A percentile compares a stretch with the other conserved stretches of the same genome.
Conservation (phyloP, 2,113 vertebrate species). For the Anhinga rufa region DNA sequence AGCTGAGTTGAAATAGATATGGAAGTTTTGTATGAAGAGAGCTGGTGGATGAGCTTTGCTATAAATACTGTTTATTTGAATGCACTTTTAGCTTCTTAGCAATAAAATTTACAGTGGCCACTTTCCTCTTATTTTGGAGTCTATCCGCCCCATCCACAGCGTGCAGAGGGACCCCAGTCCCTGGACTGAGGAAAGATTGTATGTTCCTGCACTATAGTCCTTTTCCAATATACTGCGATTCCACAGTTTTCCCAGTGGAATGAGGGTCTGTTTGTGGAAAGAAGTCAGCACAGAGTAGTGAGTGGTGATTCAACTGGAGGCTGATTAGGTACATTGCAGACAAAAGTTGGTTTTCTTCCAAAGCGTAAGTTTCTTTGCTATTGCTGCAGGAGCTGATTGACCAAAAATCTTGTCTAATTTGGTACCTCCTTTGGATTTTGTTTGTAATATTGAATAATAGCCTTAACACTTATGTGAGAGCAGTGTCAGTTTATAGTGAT, state of each 20-base stretch:
- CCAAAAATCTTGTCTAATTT: neutral
- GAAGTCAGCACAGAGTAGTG: neutral
- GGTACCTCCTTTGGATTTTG: neutral
- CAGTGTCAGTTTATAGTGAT: neutral
- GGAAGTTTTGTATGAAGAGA: neutral
- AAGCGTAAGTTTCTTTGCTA: neutral
- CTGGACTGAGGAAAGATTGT: neutral
- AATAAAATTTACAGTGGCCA: neutral
- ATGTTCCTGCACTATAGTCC: neutral
- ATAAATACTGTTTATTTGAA: neutral
- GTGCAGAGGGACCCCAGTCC: neutral
- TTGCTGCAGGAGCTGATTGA: neutral
- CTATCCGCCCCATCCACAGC: neutral
- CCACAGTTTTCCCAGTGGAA: neutral
- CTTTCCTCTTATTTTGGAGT: neutral
- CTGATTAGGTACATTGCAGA: neutral
- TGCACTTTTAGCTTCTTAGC: neutral
- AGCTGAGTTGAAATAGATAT: neutral
- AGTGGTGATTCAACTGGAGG: neutral
- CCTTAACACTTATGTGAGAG: neutral
- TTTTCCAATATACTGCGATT: neutral
- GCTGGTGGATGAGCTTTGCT: neutral
- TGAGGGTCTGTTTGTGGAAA: neutral
- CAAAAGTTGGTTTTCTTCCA: neutral
- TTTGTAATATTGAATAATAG: neutral